Evolutionary conservation across 2,888 invertebrate genomes (phyloP), one percentile per base, ranked within the genome.

Genomic region (Pemphredon lugubris): DNA sequence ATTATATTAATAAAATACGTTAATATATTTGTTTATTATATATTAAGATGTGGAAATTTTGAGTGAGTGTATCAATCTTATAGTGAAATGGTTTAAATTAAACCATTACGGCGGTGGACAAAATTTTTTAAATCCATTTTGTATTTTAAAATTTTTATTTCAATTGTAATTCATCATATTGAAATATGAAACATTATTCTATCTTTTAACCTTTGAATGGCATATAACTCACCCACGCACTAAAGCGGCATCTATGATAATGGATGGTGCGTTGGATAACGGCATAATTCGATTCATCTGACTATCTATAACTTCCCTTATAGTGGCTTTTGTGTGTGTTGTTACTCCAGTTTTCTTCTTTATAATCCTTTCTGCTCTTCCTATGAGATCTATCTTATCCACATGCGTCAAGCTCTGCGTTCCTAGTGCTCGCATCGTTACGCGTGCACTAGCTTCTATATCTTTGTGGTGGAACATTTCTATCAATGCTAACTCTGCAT

Each of bases 401-500:
- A 85, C 77, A 39, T 77, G 75, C 2, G 84, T 81, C 4, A 86
- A 54, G 13, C 58, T 70, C 9, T 77, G 51, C 20, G 57, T 37
- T 2, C 30, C 20, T 2, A 89, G 75, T 0, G 83, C 88, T 20
- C 82, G 11, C 0, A 83, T 48, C n/a, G 81, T 79, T 20, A 86
- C 40, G 0, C 26, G n/a, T 1, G 85, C 87, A 61, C 84, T 83
- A 0, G 34, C 32, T 40, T 86, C 77, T 0, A 83, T 23, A 68
- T 89, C 58, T 61, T 87, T 88, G 2, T 59, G 55, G 26, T 88
- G 82, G 66, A 81, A 65, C 81, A 84, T 84, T 64, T 89, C 81
- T 32, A 89, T 86, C 2, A 87, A 58, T 0, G 87, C 84, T n/a
- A 89, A 75, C 55, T 89, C 89, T 1, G 20, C 47, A 30, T 86